Base-by-base conservation (phyloP, 2,888 invertebrate species). In the Torymus texanus region DNA sequence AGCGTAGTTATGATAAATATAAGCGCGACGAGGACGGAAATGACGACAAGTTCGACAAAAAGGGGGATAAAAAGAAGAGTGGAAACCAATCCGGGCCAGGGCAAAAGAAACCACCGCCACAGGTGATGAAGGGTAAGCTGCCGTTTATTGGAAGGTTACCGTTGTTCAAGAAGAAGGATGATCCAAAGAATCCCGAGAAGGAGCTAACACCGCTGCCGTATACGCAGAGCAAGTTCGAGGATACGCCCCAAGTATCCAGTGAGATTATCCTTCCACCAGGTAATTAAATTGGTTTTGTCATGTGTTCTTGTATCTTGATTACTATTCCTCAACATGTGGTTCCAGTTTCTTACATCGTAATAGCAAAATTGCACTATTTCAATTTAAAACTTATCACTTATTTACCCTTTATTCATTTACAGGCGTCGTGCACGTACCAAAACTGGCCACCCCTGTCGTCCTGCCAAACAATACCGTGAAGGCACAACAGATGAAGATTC, bases 141-240 rank as follows among this genome's bases (percentile, higher is more conserved):
- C 96, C 96, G 0, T 96, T 96, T 85, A 96, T 96, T 83, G 97
- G 96, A 83, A 93, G 96, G 88, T 94, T 96, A 94, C 96, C 96
- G 0, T 92, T 96, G 13, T 95, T 95, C 86, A 95, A 94, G 86
- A 92, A 91, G 87, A 84, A 92, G 90, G 83, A 91, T 84, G 86
- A 92, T 86, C 87, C 88, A 5, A 89, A 88, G 71, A 59, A 85
- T 58, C 86, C 88, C 59, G 92, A 91, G 24, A 92, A 92, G 79
- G 92, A 92, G 73, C 91, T 91, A 50, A 85, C 91, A 0, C 88
- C 90, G 0, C 78, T 90, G 10, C 90, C 89, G 0, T 89, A 90
- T 73, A 85, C 87, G 29, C 88, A 88, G 68, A 90, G 90, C 76
- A 90, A 90, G 72, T 90, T 90, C 67, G 90, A 90, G 80, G 88